Conservation (phyloP, 2,797 vertebrate genomes). For the Odontamblyopus lacepedii region DNA sequence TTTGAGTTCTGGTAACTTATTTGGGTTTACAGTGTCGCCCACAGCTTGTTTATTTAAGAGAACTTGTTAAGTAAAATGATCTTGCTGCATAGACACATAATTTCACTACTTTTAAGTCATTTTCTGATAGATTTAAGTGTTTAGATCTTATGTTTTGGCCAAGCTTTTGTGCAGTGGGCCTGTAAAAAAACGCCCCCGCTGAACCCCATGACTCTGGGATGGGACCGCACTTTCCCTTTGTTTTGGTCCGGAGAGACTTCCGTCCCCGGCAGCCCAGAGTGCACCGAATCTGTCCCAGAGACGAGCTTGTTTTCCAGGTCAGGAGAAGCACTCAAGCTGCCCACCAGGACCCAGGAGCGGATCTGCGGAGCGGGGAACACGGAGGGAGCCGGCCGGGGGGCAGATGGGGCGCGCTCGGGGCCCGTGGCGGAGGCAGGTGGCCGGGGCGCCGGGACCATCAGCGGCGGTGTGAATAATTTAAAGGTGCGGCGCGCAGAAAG, state of each 20-base stretch:
- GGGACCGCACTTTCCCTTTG: neutral
- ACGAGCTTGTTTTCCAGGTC: slow-evolving; percentile 3
- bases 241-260: slow-evolving; percentile 1
- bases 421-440: slow-evolving; percentile 54
- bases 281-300: slow-evolving; percentile 27
- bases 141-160: no score
- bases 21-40: no score
- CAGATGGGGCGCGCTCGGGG: slow-evolving; percentile 5
- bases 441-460: slow-evolving; percentile 61
- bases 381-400: neutral
- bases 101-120: no score
- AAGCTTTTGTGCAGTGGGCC: no score
- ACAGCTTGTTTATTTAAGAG: no score
- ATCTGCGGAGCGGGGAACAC: slow-evolving; percentile 28
- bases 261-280: neutral
- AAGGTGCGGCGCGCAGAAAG: slow-evolving; percentile 78
- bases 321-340: slow-evolving; percentile 4
- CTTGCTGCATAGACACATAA: no score
- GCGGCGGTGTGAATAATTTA: slow-evolving; percentile 86
- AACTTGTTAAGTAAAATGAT: no score
- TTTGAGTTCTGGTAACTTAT: no score
- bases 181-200: neutral
- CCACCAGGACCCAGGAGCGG: neutral
- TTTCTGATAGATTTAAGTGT: no score
- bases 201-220: neutral